Evolutionary conservation across 2,113 vertebrate genomes (phyloP).

Genomic region (Nothobranchius kuhntae): DNA sequence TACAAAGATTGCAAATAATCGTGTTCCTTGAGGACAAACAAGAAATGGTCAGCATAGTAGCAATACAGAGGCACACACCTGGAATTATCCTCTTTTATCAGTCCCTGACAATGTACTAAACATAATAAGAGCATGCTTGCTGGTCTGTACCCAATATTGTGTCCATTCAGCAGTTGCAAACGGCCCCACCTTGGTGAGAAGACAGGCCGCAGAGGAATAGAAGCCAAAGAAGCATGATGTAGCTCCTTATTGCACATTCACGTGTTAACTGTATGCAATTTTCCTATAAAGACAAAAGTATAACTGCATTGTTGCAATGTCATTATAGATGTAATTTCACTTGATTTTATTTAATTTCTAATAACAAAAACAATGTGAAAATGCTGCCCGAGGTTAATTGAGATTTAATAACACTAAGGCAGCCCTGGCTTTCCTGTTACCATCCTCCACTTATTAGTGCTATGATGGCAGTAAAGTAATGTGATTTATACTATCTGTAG

Average conservation of each 20-base stretch:
- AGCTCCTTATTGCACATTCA: slow-evolving; percentile 47
- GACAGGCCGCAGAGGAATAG: slow-evolving; percentile 31
- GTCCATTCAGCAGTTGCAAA: slow-evolving; percentile 34
- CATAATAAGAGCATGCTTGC: slow-evolving; percentile 57
- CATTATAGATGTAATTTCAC: slow-evolving; percentile 22
- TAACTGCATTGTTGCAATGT: slow-evolving; percentile 23
- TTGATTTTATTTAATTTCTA: slow-evolving; percentile 36
- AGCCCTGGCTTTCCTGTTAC: slow-evolving; percentile 1
- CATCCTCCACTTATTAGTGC: slow-evolving; percentile 45
- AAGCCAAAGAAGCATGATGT: slow-evolving; percentile 34
- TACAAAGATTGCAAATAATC: slow-evolving; percentile 21
- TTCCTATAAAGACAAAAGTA: slow-evolving; percentile 18
- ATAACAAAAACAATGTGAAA: slow-evolving; percentile 41
- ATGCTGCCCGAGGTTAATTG: slow-evolving; percentile 43
- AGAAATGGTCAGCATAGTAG: slow-evolving; percentile 9
- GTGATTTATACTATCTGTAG: slow-evolving; percentile 48
- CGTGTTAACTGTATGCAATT: slow-evolving; percentile 27
- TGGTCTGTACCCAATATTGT: slow-evolving; percentile 28
- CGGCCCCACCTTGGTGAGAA: slow-evolving; percentile 35
- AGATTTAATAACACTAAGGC: slow-evolving; percentile 12
- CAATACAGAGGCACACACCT: slow-evolving; percentile 21
- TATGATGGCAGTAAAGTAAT: slow-evolving; percentile 49
- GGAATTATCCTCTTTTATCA: slow-evolving; percentile 41
- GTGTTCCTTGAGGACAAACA: slow-evolving; percentile 1
- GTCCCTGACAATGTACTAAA: slow-evolving; percentile 47